Evolutionary conservation across 2,113 vertebrate species (phyloP).

Genomic region (Accipiter virgatus): DNA sequence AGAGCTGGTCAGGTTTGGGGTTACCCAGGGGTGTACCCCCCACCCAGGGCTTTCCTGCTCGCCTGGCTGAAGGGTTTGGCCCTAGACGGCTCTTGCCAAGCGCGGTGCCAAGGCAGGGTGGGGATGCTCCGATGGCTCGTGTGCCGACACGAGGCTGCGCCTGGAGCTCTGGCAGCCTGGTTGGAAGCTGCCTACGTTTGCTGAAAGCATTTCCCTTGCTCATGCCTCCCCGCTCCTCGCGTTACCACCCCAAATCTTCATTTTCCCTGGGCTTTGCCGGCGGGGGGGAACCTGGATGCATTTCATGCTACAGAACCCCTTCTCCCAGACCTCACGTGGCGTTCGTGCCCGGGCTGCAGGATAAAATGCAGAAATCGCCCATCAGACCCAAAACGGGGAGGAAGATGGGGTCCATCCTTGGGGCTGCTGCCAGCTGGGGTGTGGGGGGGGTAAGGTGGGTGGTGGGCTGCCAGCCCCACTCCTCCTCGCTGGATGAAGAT

Average conservation of each 20-base stretch:
- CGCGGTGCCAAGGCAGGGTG: background rate
- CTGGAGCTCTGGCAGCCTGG: background rate
- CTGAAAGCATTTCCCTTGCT: background rate
- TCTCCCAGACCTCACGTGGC: background rate
- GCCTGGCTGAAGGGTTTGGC: background rate
- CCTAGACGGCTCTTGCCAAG: accelerated
- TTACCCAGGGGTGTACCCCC: background rate
- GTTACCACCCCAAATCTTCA: background rate
- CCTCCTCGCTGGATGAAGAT: background rate
- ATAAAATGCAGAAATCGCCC: background rate
- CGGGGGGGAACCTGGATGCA: no score
- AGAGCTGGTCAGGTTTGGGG: background rate
- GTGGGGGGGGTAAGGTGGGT: accelerated
- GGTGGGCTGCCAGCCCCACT: background rate
- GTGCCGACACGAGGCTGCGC: background rate
- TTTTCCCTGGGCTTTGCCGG: background rate
- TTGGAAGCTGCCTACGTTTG: background rate
- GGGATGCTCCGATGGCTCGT: background rate
- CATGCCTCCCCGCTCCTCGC: background rate
- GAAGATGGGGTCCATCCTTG: background rate
- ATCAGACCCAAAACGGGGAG: background rate
- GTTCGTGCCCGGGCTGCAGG: no score
- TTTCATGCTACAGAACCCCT: background rate
- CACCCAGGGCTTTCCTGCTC: background rate
- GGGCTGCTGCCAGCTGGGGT: background rate